A percentile compares a stretch with the other conserved stretches of the same genome.
Conservation (phyloP, 2,888 invertebrate genomes). For the Bedellia somnulentella region DNA sequence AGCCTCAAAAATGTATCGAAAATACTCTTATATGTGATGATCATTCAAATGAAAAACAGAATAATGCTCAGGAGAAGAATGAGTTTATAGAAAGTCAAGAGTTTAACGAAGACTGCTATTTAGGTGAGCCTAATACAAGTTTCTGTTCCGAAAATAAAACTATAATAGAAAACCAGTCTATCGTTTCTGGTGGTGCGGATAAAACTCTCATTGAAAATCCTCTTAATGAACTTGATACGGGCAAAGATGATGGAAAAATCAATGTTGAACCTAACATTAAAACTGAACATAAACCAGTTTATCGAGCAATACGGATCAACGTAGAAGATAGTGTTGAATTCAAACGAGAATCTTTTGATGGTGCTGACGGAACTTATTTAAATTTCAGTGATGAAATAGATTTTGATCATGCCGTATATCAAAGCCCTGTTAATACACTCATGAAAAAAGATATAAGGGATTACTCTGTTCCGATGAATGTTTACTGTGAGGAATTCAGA, state of each 20-base stretch:
- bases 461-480: slow-evolving; percentile 46
- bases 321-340: too few relatives aligned
- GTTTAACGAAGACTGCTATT: slow-evolving; percentile 45
- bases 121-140: slow-evolving; percentile 29
- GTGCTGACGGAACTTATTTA: slow-evolving; percentile 44
- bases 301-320: too few relatives aligned
- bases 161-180: slow-evolving; percentile 20
- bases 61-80: slow-evolving; percentile 16
- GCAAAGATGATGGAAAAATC: too few relatives aligned
- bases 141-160: slow-evolving; percentile 32
- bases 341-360: slow-evolving; percentile 17
- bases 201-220: too few relatives aligned
- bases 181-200: neutral
- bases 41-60: slow-evolving; percentile 24
- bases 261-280: too few relatives aligned
- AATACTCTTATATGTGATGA: slow-evolving; percentile 13
- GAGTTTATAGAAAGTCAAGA: slow-evolving; percentile 47
- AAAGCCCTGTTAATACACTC: slow-evolving; percentile 46
- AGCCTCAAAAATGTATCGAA: slow-evolving; percentile 22
- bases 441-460: slow-evolving; percentile 50
- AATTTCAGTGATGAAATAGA: slow-evolving; percentile 41
- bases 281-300: too few relatives aligned
- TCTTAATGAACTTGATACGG: too few relatives aligned
- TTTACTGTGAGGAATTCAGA: slow-evolving; percentile 41
- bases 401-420: slow-evolving; percentile 33